Evolutionary conservation across 2,797 vertebrate species (phyloP).

Genomic region (Cynodonichthys magdalenae): DNA sequence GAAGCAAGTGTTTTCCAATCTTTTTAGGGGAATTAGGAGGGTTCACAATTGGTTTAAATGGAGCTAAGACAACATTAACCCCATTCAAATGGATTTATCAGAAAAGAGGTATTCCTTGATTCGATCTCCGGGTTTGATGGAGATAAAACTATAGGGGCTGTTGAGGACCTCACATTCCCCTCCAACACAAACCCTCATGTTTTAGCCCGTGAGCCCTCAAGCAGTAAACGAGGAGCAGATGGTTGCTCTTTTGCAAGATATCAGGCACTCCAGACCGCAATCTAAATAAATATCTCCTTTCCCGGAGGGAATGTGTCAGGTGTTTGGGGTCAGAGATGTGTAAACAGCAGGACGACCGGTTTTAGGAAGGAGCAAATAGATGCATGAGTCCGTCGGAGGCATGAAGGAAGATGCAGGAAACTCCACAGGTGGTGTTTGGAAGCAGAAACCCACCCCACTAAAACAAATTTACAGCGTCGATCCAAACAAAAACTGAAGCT

Average conservation of each 20-base stretch:
- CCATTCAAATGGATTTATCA: slow-evolving; percentile 56
- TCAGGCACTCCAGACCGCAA: slow-evolving; percentile 71
- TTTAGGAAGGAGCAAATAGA: slow-evolving; percentile 19
- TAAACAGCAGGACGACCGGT: slow-evolving; percentile 57
- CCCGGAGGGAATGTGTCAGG: slow-evolving; percentile 69
- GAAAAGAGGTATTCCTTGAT: slow-evolving; percentile 56
- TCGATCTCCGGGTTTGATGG: slow-evolving; percentile 49
- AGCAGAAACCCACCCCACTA: neutral
- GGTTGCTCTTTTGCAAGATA: slow-evolving; percentile 70
- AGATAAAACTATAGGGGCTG: slow-evolving; percentile 61
- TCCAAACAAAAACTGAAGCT: slow-evolving; percentile 3
- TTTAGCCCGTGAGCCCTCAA: slow-evolving; percentile 66
- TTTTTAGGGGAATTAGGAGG: slow-evolving; percentile 69
- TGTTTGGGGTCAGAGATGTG: slow-evolving; percentile 56
- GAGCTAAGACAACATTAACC: slow-evolving; percentile 46
- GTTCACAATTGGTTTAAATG: slow-evolving; percentile 66
- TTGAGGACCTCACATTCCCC: slow-evolving; percentile 58
- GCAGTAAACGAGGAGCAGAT: slow-evolving; percentile 80
- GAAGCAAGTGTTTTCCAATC: slow-evolving; percentile 59
- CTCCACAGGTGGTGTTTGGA: slow-evolving; percentile 41
- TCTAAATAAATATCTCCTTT: slow-evolving; percentile 77
- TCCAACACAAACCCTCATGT: slow-evolving; percentile 60
- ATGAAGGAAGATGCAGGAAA: neutral
- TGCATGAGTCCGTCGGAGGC: neutral
- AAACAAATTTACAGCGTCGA: slow-evolving; percentile 4